Evolutionary conservation across 2,888 invertebrate genomes (phyloP).

Genomic region (Zelleria hepariella): DNA sequence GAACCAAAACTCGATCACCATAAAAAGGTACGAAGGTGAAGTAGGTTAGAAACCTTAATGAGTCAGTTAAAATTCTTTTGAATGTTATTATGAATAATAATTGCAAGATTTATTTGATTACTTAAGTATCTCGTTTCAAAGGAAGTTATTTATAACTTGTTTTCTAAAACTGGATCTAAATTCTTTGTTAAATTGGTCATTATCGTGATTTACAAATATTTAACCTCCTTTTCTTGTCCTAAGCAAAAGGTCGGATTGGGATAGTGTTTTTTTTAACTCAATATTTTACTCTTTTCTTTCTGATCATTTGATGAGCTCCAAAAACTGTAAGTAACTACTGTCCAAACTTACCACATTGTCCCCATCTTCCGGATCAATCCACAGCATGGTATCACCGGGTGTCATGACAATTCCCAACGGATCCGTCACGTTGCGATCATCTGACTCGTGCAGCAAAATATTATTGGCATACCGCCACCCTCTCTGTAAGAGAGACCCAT

Average conservation of each 20-base stretch:
- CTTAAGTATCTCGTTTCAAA: too few relatives aligned
- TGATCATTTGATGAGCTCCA: too few relatives aligned
- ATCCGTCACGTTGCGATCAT: slow-evolving; percentile 23
- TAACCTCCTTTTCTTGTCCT: too few relatives aligned
- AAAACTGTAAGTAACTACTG: neutral
- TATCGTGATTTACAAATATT: neutral
- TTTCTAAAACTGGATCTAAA: neutral
- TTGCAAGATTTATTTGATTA: too few relatives aligned
- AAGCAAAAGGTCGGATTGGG: too few relatives aligned
- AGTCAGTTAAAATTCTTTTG: neutral
- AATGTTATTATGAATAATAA: neutral
- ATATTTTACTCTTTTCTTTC: neutral
- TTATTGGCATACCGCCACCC: slow-evolving; percentile 59
- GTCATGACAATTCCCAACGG: slow-evolving; percentile 44
- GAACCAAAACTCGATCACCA: too few relatives aligned
- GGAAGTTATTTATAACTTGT: neutral
- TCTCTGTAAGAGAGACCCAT: slow-evolving; percentile 41
- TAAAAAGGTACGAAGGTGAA: neutral
- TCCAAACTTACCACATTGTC: slow-evolving; percentile 24
- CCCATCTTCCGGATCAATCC: slow-evolving; percentile 29
- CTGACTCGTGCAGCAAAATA: slow-evolving; percentile 23
- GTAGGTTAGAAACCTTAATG: neutral
- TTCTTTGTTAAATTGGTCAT: neutral
- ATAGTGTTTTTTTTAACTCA: too few relatives aligned
- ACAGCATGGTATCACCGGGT: slow-evolving; percentile 23